These are phyloP conservation scores for Girardinus metallicus DNA, from an alignment of 2,797 vertebrate genomes.

Conservation along the genomic window DNA sequence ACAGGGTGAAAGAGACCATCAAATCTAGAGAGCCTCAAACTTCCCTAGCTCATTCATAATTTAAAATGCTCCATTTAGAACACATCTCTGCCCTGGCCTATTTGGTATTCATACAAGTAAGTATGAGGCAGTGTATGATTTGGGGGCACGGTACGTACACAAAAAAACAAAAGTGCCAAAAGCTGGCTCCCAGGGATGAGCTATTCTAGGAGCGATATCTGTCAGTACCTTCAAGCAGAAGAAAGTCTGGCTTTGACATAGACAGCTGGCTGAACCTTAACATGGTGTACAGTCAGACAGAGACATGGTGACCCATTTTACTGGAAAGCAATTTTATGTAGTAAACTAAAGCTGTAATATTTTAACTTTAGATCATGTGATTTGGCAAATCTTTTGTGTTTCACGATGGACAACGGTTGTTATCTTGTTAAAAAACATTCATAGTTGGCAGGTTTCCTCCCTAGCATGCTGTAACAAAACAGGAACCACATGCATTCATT, in stretches of 20 bases:
- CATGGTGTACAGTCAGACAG: conserved; percentile 5
- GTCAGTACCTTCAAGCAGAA: conserved; percentile 13
- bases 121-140: conserved; percentile 41
- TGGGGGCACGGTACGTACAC: conserved; percentile 32
- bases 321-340: neutral
- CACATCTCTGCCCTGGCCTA: conserved; percentile 48
- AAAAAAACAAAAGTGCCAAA: conserved; percentile 16
- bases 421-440: neutral
- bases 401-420: neutral
- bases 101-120: conserved; percentile 56
- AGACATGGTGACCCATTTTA: neutral
- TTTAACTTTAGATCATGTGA: neutral
- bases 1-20: neutral
- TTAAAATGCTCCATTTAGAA: conserved; percentile 52
- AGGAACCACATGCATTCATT: conserved; percentile 13
- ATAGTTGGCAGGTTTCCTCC: conserved; percentile 1
- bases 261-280: conserved; percentile 12
- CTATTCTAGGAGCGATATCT: conserved; percentile 26
- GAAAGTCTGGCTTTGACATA: conserved; percentile 10
- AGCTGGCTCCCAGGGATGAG: neutral
- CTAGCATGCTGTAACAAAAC: neutral
- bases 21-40: conserved; percentile 20
- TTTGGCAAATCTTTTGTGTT: neutral
- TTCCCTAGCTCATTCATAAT: conserved; percentile 59
- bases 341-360: neutral